Evolutionary conservation across 2,888 invertebrate genomes (phyloP).

Genomic region (Plagiodera versicolora): DNA sequence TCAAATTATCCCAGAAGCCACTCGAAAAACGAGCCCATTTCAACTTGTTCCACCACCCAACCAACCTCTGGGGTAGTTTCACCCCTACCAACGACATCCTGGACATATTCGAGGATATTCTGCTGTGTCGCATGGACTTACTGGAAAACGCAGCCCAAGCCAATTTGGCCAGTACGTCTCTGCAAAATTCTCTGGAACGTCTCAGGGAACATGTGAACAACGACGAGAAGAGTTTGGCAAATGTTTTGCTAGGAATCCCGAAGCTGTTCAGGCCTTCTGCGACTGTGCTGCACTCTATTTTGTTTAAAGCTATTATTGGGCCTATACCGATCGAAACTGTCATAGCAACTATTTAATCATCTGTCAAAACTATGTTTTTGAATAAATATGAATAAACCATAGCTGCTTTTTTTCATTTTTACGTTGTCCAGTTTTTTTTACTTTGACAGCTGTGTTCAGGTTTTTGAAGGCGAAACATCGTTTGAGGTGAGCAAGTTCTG

Average conservation of each 20-base stretch:
- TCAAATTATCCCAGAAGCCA: constrained; percentile 63
- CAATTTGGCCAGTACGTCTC: constrained; percentile 33
- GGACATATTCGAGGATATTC: constrained; percentile 47
- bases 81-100: constrained; percentile 42
- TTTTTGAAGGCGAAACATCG: too few relatives aligned
- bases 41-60: constrained; percentile 41
- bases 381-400: too few relatives aligned
- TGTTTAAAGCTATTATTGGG: constrained; percentile 54
- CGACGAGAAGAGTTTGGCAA: constrained; percentile 39
- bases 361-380: too few relatives aligned
- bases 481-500: too few relatives aligned
- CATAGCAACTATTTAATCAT: constrained; percentile 53
- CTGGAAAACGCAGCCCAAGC: constrained; percentile 42
- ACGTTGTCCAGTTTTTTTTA: too few relatives aligned
- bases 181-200: constrained; percentile 35
- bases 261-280: constrained; percentile 46
- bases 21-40: constrained; percentile 53
- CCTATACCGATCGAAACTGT: constrained; percentile 52
- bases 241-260: constrained; percentile 44
- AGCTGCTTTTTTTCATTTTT: too few relatives aligned
- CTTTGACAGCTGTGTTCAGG: too few relatives aligned
- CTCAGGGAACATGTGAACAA: constrained; percentile 36
- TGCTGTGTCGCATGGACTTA: constrained; percentile 49
- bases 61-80: constrained; percentile 37
- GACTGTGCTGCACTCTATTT: constrained; percentile 40